Base-by-base conservation (phyloP, 2,113 vertebrate genomes). In the Thamnaconus septentrionalis region DNA sequence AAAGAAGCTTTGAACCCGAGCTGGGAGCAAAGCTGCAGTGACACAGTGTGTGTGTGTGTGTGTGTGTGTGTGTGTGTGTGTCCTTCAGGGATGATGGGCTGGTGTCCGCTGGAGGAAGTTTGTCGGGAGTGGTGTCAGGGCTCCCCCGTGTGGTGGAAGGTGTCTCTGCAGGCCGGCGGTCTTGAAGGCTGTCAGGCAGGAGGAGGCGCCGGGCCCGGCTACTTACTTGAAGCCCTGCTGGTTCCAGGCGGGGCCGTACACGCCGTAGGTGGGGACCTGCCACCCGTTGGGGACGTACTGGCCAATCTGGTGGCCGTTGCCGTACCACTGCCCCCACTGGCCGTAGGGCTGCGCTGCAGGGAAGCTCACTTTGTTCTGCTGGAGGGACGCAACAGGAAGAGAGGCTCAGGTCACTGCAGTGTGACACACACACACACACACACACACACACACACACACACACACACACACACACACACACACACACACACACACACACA, bases 251-350 rank as follows among this genome's bases (percentile, higher is more conserved):
- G 98, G 97, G 63, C 96, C 87, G 63, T 98, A 99, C 65, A 99
- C 89, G 12, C 94, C 92, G 7, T 98, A 98, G 48, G 95, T 91
- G 65, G 97, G 96, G 68, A 99, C 93, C 79, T 97, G 96, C 97
- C 97, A 98, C 60, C 96, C 95, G 4, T 98, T 98, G 53, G 96
- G 96, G 88, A 99, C 89, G 46, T 98, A 99, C 88, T 99, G 97
- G 69, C 94, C 93, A 59, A 98, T 95, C 85, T 98, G 95, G 59
- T 95, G 96, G 53, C 95, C 93, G 0, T 92, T 96, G 78, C 97
- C 90, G 50, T 98, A 98, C 94, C 96, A 99, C 88, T 98, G 96
- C 31, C 95, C 95, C 96, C 96, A 98, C 87, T 98, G 97, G 69
- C 94, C 94, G 4, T 98, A 99, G 3, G 94, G 79, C 39, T 94